phyloP scores from a whole-genome alignment of 1,140 invertebrate genomes.

The Pogonomyrmex californicus region DNA sequence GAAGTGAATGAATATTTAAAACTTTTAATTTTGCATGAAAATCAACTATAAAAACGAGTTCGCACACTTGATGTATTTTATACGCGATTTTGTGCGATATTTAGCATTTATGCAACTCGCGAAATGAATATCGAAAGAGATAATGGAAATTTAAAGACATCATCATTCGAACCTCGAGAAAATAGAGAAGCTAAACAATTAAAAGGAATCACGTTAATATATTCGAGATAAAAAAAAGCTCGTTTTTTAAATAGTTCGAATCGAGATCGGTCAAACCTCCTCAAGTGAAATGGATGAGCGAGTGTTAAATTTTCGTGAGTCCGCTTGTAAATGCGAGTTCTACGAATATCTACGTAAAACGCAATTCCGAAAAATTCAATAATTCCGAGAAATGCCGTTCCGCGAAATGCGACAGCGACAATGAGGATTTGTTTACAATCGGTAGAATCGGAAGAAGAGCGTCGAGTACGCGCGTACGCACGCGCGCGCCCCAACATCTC shows the following conservation, averaged over 20 bases:
- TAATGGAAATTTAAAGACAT: neutral
- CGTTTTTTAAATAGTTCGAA: neutral
- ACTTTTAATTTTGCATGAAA: neutral
- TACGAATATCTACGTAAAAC: neutral
- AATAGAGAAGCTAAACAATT: neutral
- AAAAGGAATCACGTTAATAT: neutral
- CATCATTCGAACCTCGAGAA: neutral
- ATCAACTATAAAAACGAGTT: neutral
- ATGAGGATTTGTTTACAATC: slow-evolving; percentile 43
- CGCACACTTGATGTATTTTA: neutral
- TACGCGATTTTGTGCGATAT: neutral
- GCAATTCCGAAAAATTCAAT: neutral
- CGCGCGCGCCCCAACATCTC: neutral
- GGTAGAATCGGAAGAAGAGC: slow-evolving; percentile 17
- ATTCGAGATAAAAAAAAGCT: neutral
- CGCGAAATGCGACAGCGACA: neutral
- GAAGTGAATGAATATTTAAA: neutral
- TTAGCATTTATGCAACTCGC: neutral
- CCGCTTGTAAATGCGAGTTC: neutral
- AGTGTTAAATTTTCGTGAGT: neutral
- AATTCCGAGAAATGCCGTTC: neutral
- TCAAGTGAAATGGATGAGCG: neutral
- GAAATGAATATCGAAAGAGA: neutral
- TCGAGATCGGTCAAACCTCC: neutral
- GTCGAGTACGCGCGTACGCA: neutral